These are phyloP conservation scores for Myiothlypis chrysogaster DNA, from an alignment of 2,797 vertebrate genomes.

Conservation along the genomic window DNA sequence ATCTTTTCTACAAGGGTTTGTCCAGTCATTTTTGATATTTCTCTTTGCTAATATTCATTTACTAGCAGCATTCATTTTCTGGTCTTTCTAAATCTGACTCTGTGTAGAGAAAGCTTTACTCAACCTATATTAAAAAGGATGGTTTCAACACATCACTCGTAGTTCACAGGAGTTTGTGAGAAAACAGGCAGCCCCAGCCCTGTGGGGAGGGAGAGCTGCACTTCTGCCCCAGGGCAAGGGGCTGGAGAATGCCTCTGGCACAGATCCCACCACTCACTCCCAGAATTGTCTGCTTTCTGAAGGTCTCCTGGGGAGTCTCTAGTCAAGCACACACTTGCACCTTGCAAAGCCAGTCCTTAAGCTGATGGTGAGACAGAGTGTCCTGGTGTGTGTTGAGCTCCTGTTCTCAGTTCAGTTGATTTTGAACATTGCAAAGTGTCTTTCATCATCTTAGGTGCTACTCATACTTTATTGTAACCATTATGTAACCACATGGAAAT, in stretches of 20 bases:
- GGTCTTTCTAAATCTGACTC: background rate
- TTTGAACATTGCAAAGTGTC: background rate
- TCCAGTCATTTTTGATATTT: background rate
- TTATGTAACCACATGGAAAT: background rate
- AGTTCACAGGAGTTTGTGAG: background rate
- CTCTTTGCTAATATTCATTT: background rate
- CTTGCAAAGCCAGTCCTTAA: background rate
- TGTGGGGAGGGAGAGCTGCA: background rate
- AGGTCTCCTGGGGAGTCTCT: background rate
- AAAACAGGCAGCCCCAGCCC: rapidly evolving
- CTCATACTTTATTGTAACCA: background rate
- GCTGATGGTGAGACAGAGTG: background rate
- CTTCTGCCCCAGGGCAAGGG: background rate
- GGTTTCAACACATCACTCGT: background rate
- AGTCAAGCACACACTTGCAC: background rate
- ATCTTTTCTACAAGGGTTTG: background rate
- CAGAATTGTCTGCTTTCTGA: background rate
- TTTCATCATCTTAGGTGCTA: background rate
- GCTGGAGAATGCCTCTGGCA: background rate
- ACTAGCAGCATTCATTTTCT: background rate
- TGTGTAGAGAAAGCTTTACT: background rate
- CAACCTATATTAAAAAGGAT: background rate
- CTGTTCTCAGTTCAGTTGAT: background rate
- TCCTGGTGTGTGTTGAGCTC: background rate
- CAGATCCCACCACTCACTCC: background rate